phyloP scores from a whole-genome alignment of 2,113 vertebrate genomes.

The Gymnarchus niloticus region DNA sequence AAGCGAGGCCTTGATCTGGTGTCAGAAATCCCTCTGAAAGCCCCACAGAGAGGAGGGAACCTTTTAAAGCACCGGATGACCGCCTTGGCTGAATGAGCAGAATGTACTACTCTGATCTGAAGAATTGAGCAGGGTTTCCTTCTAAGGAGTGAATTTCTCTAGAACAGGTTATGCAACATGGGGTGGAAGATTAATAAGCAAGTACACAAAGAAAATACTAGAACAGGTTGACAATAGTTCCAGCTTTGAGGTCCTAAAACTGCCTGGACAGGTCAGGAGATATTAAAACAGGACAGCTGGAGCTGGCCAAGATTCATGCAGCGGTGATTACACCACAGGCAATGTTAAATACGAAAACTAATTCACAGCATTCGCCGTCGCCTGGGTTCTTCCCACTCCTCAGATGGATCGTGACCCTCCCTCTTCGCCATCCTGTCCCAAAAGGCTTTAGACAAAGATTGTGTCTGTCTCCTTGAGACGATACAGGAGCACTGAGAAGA shows the following conservation, averaged over 20 bases:
- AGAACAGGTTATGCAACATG: slow-evolving; percentile 27
- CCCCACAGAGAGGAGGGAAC: neutral
- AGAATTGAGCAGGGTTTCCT: slow-evolving; percentile 4
- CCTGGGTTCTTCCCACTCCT: neutral
- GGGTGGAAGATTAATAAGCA: slow-evolving; percentile 28
- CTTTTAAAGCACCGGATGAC: neutral
- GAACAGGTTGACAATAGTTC: slow-evolving; percentile 26
- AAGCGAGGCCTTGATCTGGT: slow-evolving; percentile 22
- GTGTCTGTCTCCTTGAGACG: slow-evolving; percentile 25
- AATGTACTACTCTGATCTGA: slow-evolving; percentile 15
- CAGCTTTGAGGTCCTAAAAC: neutral
- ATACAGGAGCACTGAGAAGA: slow-evolving; percentile 34
- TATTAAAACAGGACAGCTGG: neutral
- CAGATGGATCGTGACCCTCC: neutral
- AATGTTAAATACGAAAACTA: neutral
- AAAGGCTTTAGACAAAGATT: slow-evolving; percentile 23
- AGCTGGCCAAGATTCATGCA: neutral
- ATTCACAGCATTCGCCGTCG: neutral
- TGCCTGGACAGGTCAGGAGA: neutral
- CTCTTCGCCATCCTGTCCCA: slow-evolving; percentile 10
- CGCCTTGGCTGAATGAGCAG: neutral
- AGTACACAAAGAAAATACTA: slow-evolving; percentile 28
- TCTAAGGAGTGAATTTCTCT: slow-evolving; percentile 23
- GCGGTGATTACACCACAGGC: neutral
- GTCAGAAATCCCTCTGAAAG: slow-evolving; percentile 48